Base-by-base conservation (phyloP, 2,888 invertebrate genomes). In the Sinopyrophorus schimmeli region DNA sequence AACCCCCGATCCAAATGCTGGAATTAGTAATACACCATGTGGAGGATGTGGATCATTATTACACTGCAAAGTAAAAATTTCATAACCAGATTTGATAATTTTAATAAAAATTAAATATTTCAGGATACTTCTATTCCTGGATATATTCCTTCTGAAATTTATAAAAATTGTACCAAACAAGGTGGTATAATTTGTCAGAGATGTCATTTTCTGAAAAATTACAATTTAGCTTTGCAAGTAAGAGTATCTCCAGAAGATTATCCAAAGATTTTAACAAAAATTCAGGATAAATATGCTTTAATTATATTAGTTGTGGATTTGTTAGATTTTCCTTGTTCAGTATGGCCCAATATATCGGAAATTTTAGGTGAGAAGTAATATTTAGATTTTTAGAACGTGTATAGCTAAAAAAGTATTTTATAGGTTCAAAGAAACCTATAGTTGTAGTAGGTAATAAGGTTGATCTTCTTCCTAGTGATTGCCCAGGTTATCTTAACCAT, bases 361-460 rank as follows among this genome's bases (percentile, higher is more conserved):
- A 77, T 92, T 43, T 73, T 85, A 44, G 80, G 80, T 61, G 35
- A 58, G 55, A 47, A 58, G 58, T 28, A n/a, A 18, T 38, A 15
- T 41, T 15, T 11, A 15, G 5, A 21, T 20, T 15, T 7, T 31
- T 18, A 5, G 4, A 18, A 18, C 4, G 4, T 6, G 18, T 5
- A 26, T 26, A 6, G 11, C 3, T 21, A 27, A 16, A 14, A 12
- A 10, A 37, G 23, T 7, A 28, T 37, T 71, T 81, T 92, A 73
- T 84, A 47, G 80, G 79, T 75, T 79, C n/a, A 76, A 84, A 34
- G 2, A 43, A 48, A 12, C 88, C 87, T 0, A 76, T 95, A 28
- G 81, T 91, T 58, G 76, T 98, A n/a, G 88, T 97, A 5, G 97
- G 93, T 1, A 96, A 96, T 72, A 96, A 97, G 78, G 83, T 95